Evolutionary conservation across 2,888 invertebrate genomes (phyloP).

Genomic region (Andrena minutula): DNA sequence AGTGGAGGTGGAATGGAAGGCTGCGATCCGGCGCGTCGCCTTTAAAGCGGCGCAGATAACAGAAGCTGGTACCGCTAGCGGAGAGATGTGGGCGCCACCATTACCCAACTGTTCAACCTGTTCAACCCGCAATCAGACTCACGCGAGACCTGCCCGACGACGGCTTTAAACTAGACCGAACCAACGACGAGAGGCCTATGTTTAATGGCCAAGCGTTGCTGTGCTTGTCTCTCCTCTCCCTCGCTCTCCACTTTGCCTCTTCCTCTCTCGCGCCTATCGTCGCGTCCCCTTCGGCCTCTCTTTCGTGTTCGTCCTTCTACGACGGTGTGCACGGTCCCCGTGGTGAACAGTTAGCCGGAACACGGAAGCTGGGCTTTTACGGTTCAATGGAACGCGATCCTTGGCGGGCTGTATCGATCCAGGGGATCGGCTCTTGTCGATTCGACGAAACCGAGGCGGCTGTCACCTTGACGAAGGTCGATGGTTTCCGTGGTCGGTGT

Average conservation of each 20-base stretch:
- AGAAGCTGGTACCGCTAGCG: constrained; percentile 74
- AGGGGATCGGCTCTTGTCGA: constrained; percentile 28
- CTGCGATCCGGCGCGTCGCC: constrained; percentile 33
- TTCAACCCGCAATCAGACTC: constrained; percentile 76
- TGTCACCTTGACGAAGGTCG: not conserved
- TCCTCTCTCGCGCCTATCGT: constrained; percentile 4
- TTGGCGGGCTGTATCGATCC: constrained; percentile 47
- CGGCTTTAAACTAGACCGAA: constrained; percentile 71
- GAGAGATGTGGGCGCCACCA: constrained; percentile 70
- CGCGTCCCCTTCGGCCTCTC: not conserved
- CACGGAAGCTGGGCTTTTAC: constrained; percentile 72
- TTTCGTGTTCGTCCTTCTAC: constrained; percentile 44
- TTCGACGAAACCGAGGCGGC: constrained; percentile 46
- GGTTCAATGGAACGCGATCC: constrained; percentile 73
- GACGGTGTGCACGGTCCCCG: constrained; percentile 42
- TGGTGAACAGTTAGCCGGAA: constrained; percentile 74
- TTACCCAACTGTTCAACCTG: constrained; percentile 77
- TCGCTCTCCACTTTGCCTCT: not conserved
- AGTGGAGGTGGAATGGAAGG: constrained; percentile 21
- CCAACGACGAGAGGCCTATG: constrained; percentile 51
- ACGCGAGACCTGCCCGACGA: constrained; percentile 68
- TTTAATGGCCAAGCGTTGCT: constrained; percentile 62
- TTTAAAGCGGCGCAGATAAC: constrained; percentile 61
- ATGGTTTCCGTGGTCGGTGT: not conserved
- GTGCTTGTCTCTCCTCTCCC: constrained; percentile 11